These are phyloP conservation scores for Cyclura pinguis DNA, from an alignment of 2,797 vertebrate species.

Conservation along the genomic window DNA sequence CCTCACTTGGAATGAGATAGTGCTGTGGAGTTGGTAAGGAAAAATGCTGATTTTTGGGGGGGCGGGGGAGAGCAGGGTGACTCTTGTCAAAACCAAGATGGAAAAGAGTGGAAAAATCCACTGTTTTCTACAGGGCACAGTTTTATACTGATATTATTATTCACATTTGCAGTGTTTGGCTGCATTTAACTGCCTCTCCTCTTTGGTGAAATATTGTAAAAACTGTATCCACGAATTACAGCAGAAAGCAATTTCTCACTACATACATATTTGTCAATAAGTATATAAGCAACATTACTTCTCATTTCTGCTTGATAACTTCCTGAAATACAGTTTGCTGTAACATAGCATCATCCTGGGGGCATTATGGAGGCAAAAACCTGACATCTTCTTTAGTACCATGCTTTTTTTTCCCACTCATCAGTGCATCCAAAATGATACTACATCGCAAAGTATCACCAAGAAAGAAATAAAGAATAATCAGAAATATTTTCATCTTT, in stretches of 20 bases:
- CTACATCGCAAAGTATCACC: too few species aligned
- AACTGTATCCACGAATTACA: constrained; percentile 1
- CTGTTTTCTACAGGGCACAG: neutral
- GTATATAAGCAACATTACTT: neutral
- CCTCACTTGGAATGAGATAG: neutral
- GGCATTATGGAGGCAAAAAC: neutral
- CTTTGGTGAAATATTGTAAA: constrained; percentile 5
- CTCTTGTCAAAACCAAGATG: constrained; percentile 4
- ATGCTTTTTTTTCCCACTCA: neutral
- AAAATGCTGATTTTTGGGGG: constrained; percentile 12
- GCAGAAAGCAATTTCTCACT: neutral
- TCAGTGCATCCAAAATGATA: neutral
- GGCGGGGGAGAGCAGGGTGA: too few species aligned
- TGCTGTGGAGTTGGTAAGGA: neutral
- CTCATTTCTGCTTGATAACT: neutral
- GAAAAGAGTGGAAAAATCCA: neutral
- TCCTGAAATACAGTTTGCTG: neutral
- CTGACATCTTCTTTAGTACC: neutral
- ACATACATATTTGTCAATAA: neutral
- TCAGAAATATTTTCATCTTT: too few species aligned
- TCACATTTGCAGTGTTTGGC: neutral
- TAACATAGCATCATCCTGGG: neutral
- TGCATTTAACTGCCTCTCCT: neutral
- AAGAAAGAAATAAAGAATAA: too few species aligned
- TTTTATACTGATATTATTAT: constrained; percentile 21